These are phyloP conservation scores for Vimba vimba DNA, from an alignment of 2,113 vertebrate genomes.

Conservation along the genomic window DNA sequence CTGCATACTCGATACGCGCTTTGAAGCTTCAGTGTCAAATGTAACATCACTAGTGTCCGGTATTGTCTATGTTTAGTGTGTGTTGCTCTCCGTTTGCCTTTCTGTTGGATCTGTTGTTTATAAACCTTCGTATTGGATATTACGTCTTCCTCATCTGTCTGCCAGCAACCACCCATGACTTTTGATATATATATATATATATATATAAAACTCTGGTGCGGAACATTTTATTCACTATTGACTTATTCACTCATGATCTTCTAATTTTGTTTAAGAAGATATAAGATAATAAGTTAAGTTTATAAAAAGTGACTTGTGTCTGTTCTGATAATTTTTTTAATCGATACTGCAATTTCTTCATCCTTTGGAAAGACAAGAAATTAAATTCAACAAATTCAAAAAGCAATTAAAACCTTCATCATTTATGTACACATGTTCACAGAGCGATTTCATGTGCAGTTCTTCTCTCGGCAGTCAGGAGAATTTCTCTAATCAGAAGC, in stretches of 20 bases:
- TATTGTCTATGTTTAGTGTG: too few relatives aligned
- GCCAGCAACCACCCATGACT: too few relatives aligned
- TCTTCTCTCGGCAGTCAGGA: neutral
- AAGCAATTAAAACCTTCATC: conserved; percentile 30
- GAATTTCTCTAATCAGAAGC: conserved; percentile 13
- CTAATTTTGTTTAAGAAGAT: neutral
- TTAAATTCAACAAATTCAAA: conserved; percentile 18
- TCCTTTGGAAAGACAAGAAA: neutral
- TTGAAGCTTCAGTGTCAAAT: too few relatives aligned
- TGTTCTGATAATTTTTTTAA: neutral
- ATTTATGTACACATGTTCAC: conserved; percentile 24
- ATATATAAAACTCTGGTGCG: neutral
- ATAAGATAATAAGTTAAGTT: neutral
- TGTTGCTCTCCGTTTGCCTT: too few relatives aligned
- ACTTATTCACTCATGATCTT: neutral
- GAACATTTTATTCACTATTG: neutral
- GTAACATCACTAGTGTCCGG: too few relatives aligned
- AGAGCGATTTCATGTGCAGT: neutral
- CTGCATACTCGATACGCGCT: too few relatives aligned
- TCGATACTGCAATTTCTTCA: neutral
- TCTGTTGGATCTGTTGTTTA: too few relatives aligned
- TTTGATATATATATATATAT: too few relatives aligned
- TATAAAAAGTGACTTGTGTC: neutral
- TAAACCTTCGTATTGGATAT: too few relatives aligned
- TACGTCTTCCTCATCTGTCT: too few relatives aligned